Conservation (phyloP, 1,140 invertebrate genomes). For the Drosophila guanche region DNA sequence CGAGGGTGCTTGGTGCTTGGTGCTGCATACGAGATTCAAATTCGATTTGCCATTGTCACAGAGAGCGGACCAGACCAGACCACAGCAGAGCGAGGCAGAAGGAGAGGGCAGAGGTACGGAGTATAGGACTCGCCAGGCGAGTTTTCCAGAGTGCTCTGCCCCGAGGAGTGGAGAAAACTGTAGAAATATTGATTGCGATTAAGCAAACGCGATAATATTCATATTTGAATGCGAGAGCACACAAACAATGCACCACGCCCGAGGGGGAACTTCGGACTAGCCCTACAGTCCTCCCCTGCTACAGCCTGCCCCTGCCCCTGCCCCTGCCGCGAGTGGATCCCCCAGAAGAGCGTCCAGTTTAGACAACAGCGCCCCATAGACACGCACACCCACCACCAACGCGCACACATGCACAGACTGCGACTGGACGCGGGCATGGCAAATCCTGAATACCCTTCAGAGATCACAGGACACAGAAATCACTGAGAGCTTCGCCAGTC, state of each 20-base stretch:
- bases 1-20: conserved; percentile 56
- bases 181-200: conserved; percentile 77
- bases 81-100: not conserved
- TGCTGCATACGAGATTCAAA: conserved; percentile 66
- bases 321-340: not conserved
- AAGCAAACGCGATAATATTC: conserved; percentile 82
- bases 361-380: conserved; percentile 41
- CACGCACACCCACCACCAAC: conserved; percentile 70
- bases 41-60: conserved; percentile 42
- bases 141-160: conserved; percentile 26
- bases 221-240: conserved; percentile 77
- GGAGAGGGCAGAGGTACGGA: too few relatives aligned
- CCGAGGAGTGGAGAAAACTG: conserved; percentile 31
- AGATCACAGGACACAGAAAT: too few relatives aligned
- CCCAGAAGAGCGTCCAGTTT: conserved; percentile 37
- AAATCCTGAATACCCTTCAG: conserved; percentile 13
- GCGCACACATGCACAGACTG: conserved; percentile 33
- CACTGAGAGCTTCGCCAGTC: too few relatives aligned
- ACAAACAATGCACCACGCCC: conserved; percentile 72
- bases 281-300: conserved; percentile 2
- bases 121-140: too few relatives aligned
- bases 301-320: not conserved
- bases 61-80: not conserved
- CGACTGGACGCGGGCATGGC: not conserved
- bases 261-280: conserved; percentile 44